Conservation (phyloP, 2,797 vertebrate species). For the Gymnopithys bicolor region DNA sequence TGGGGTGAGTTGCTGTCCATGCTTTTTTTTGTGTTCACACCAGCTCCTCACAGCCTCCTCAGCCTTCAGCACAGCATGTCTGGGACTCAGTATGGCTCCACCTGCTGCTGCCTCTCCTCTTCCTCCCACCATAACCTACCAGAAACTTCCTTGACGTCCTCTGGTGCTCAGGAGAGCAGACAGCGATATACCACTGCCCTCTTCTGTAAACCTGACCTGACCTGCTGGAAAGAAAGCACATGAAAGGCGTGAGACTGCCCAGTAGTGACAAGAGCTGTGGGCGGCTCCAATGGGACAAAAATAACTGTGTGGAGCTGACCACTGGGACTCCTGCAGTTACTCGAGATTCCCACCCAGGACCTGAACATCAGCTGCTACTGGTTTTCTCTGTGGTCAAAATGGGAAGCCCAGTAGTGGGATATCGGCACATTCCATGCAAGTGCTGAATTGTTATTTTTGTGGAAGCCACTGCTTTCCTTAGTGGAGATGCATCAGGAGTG, state of each 20-base stretch:
- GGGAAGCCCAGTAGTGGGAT: background rate
- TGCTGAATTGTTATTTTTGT: background rate
- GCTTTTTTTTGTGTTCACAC: background rate
- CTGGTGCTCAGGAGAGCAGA: background rate
- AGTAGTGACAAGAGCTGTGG: background rate
- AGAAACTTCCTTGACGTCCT: background rate
- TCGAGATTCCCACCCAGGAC: background rate
- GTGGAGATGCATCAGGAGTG: background rate
- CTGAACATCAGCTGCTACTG: background rate
- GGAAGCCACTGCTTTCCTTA: background rate
- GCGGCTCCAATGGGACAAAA: background rate
- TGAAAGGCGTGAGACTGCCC: background rate
- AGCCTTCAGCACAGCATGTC: background rate
- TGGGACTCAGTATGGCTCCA: rapidly evolving
- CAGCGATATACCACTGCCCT: background rate
- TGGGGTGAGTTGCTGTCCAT: background rate
- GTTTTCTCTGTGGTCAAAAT: background rate
- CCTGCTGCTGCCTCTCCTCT: background rate
- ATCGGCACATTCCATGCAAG: rapidly evolving
- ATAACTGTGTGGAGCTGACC: background rate
- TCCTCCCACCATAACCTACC: background rate
- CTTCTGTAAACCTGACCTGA: background rate
- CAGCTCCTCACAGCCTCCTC: background rate
- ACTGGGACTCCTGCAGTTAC: background rate
- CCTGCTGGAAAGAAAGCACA: background rate